A percentile compares a stretch with the other conserved stretches of the same genome.
phyloP scores from a whole-genome alignment of 2,113 vertebrate species.

The Tautogolabrus adspersus region DNA sequence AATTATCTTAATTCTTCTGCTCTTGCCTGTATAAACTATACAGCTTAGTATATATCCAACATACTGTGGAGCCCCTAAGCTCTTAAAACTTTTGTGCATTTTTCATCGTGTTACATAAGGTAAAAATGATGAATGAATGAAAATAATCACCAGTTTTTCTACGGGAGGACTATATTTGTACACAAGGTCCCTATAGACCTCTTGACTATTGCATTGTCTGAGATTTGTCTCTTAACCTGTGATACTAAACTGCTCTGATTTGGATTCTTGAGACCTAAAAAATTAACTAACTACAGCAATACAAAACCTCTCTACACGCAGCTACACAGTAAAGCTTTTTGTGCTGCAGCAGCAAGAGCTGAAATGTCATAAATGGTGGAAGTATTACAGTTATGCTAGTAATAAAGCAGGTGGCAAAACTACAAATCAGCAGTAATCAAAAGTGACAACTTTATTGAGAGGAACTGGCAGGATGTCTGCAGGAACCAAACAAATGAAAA shows the following conservation, averaged over 20 bases:
- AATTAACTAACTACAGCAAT: slow-evolving; percentile 1
- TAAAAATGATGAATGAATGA: neutral
- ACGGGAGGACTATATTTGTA: no score
- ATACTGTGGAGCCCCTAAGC: no score
- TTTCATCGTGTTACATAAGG: neutral
- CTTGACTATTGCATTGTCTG: no score
- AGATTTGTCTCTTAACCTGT: no score
- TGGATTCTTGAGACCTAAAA: slow-evolving; percentile 12
- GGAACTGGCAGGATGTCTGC: slow-evolving; percentile 47
- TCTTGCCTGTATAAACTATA: neutral
- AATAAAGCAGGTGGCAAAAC: slow-evolving; percentile 51
- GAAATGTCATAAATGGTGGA: slow-evolving; percentile 9
- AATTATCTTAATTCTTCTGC: no score
- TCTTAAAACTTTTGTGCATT: no score
- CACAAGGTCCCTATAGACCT: no score
- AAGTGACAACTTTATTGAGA: slow-evolving; percentile 66
- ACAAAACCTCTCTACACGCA: neutral
- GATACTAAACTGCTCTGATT: slow-evolving; percentile 3
- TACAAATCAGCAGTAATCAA: slow-evolving; percentile 57
- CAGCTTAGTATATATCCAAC: neutral
- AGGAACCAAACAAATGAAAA: slow-evolving; percentile 42
- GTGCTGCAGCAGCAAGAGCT: slow-evolving; percentile 33
- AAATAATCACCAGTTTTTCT: neutral
- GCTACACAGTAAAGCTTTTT: slow-evolving; percentile 16
- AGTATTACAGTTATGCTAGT: slow-evolving; percentile 41